Evolutionary conservation across 2,113 vertebrate species (phyloP).

Genomic region (Lucifuga dentata): DNA sequence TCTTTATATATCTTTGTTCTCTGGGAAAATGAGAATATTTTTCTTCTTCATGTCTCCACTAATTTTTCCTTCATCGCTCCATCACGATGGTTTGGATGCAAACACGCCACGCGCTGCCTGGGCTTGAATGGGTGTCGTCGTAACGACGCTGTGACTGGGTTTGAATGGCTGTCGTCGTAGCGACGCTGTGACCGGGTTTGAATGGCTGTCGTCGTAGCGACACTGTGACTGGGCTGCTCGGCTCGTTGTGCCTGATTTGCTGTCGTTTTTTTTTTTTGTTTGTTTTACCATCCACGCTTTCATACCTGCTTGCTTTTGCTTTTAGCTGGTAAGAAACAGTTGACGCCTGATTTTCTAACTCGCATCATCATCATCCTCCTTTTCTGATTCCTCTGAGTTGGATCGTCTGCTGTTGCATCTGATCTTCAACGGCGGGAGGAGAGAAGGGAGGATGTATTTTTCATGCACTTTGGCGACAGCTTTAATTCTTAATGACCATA

Average conservation of each 20-base stretch:
- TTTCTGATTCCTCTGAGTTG: conserved; percentile 9
- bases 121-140: conserved; percentile 35
- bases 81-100: conserved; percentile 11
- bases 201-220: conserved; percentile 16
- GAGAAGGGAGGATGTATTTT: conserved; percentile 42
- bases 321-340: background rate
- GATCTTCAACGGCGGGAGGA: conserved; percentile 15
- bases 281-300: background rate
- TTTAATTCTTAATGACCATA: conserved; percentile 55
- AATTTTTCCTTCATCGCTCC: conserved; percentile 4
- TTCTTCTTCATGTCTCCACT: background rate
- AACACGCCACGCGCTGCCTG: conserved; percentile 10
- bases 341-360: conserved; percentile 6
- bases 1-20: background rate
- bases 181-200: no score
- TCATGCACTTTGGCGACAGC: conserved; percentile 9
- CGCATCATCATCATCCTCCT: conserved; percentile 14
- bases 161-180: conserved; percentile 35
- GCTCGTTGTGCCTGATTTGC: conserved; percentile 29
- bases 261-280: conserved; percentile 26
- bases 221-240: conserved; percentile 8
- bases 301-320: conserved; percentile 13
- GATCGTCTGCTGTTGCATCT: conserved; percentile 14
- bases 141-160: conserved; percentile 27
- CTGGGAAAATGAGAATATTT: conserved; percentile 10